A percentile compares a stretch with the other conserved stretches of the same genome.
Conservation (phyloP, 2,113 vertebrate species). For the Fregata magnificens region DNA sequence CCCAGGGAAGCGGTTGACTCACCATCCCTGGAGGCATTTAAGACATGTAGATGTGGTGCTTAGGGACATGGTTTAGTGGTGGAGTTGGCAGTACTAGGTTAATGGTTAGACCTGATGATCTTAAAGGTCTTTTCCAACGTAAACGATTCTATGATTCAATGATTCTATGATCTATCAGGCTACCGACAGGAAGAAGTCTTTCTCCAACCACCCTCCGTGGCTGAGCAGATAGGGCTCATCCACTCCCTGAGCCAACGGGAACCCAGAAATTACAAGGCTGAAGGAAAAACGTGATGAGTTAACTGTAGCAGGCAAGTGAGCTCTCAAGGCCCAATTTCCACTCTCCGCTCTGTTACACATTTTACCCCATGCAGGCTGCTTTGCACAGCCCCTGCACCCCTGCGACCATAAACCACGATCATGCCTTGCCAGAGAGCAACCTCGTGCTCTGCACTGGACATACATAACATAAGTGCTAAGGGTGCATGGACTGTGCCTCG, state of each 20-base stretch:
- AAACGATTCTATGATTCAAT: too few species aligned
- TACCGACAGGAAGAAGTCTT: neutral
- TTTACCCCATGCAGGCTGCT: neutral
- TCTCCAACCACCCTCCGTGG: neutral
- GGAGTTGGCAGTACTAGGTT: too few species aligned
- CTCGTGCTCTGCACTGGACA: neutral
- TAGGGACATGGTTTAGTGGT: too few species aligned
- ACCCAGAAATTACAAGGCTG: neutral
- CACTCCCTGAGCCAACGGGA: neutral
- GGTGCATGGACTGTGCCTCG: fast-evolving
- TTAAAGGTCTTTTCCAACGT: too few species aligned
- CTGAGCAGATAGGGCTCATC: neutral
- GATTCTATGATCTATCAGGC: neutral
- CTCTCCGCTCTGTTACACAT: neutral
- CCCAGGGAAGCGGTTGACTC: too few species aligned
- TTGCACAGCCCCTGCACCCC: neutral
- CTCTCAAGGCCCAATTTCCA: neutral
- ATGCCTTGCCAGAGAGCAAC: neutral
- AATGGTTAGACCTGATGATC: too few species aligned
- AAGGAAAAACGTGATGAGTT: neutral
- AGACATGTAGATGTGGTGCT: too few species aligned
- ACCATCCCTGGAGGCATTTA: too few species aligned
- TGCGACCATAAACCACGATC: neutral
- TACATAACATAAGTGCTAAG: neutral
- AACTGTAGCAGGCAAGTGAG: neutral